Evolutionary conservation across 2,888 invertebrate genomes (phyloP), one percentile per base, ranked within the genome.

Genomic region (Paralinhomoeus sp.): DNA sequence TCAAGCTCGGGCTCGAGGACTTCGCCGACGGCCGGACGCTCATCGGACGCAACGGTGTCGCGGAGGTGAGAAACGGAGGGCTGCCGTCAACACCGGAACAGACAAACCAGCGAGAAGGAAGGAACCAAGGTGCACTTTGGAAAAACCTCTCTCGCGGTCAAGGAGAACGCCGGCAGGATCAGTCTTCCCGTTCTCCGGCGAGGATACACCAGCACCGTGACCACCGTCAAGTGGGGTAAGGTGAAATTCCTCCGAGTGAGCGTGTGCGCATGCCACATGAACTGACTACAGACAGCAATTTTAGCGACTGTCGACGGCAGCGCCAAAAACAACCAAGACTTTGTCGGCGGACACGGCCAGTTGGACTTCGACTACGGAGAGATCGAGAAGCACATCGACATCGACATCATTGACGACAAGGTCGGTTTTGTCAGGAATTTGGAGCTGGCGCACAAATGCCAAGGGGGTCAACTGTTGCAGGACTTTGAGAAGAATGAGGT

Each of bases 401-500:
- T 73, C 41, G 65, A 67, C 1, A 70, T 73, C 45, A 64, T 69
- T 24, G 70, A 73, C 52, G 72, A 72, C 35, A 35, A 35, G n/a
- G 18, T 18, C 9, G 35, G n/a, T n/a, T n/a, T n/a, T n/a, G 31
- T 31, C 9, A 15, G 31, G 12, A 9, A 31, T 15, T 31, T 31
- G 9, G 31, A 31, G 37, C 20, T 36, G 20, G 37, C 20, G 37
- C 7, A 15, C 31, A 31, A 36, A 22, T 37, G 36, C 17, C 22
- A 15, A 37, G 5, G n/a, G n/a, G n/a, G n/a, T n/a, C n/a, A n/a
- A 20, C 9, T 9, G 7, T 40, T 7, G 9, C 40, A 40, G 40
- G 15, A 38, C 13, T 65, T 68, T 3, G 71, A 71, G 52, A 71
- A 71, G 55, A 71, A 72, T 54, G 72, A 72, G 53, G 68, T 68